Percentiles rank a stretch among this genome's conserved stretches.
Evolutionary conservation across 1,140 invertebrate species (phyloP).

Genomic region (Asbolus verrucosus): DNA sequence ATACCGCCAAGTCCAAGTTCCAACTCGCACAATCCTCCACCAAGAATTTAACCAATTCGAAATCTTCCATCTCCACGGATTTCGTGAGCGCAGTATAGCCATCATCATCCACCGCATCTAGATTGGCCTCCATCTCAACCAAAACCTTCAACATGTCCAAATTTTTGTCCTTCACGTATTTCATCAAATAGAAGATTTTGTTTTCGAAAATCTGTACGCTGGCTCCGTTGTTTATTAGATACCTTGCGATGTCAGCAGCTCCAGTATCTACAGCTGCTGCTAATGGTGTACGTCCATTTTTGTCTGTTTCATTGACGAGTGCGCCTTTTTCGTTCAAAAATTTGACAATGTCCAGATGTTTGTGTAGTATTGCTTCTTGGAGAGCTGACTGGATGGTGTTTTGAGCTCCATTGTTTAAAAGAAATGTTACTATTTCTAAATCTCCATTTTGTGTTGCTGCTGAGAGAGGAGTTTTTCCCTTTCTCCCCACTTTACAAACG

Average conservation of each 20-base stretch:
- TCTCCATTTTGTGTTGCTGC: neutral
- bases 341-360: neutral
- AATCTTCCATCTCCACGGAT: neutral
- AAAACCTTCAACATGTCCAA: neutral
- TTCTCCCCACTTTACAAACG: too few relatives aligned
- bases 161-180: neutral
- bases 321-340: neutral
- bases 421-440: neutral
- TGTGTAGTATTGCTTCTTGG: neutral
- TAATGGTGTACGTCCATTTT: neutral
- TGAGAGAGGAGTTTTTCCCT: neutral
- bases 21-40: neutral
- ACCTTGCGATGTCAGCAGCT: neutral
- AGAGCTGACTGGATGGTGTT: neutral
- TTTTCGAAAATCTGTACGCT: neutral
- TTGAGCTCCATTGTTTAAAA: neutral
- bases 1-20: constrained; percentile 1
- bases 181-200: neutral
- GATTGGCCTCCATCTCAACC: neutral
- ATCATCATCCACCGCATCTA: neutral
- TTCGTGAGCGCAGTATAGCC: neutral
- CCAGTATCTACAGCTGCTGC: neutral
- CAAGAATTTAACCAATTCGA: neutral
- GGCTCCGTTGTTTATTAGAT: constrained; percentile 9
- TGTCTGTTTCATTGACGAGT: neutral